These are phyloP conservation scores for Eupithecia subfuscata DNA, from an alignment of 2,888 invertebrate species.

Conservation along the genomic window DNA sequence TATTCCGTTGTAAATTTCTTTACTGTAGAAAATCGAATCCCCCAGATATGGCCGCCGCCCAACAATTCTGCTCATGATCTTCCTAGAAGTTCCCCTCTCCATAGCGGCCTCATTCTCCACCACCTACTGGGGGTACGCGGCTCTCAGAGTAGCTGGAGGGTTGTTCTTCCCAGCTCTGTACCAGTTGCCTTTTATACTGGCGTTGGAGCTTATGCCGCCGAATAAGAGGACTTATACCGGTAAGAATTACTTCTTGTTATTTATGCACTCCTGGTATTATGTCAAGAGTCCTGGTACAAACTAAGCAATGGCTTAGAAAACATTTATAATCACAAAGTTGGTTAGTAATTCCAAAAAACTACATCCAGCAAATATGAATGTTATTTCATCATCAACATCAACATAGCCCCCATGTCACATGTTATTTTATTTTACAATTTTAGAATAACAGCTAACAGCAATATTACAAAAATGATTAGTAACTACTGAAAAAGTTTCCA, in stretches of 20 bases:
- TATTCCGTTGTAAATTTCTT: too few species aligned
- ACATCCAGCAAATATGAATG: too few species aligned
- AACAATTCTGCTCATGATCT: conserved; percentile 85
- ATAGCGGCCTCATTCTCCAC: conserved; percentile 85
- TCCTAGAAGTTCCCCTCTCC: conserved; percentile 85
- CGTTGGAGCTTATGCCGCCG: conserved; percentile 87
- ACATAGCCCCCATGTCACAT: too few species aligned
- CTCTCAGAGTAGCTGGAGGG: conserved; percentile 84
- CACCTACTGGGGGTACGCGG: conserved; percentile 84
- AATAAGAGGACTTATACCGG: conserved; percentile 85
- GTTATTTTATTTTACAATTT: too few species aligned
- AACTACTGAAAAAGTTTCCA: too few species aligned
- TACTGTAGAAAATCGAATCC: conserved; percentile 31
- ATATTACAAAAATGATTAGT: too few species aligned
- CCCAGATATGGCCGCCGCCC: conserved; percentile 85
- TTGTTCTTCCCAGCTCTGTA: conserved; percentile 87
- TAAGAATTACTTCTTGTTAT: conserved; percentile 40
- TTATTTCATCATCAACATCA: too few species aligned
- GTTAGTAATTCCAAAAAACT: too few species aligned
- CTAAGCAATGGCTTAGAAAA: not conserved
- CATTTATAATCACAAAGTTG: too few species aligned
- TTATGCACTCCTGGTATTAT: not conserved
- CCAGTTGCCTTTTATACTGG: conserved; percentile 87
- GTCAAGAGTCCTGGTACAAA: not conserved
- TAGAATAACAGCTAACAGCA: too few species aligned